These are phyloP conservation scores for Erethizon dorsatum DNA, from an alignment of 2,797 vertebrate genomes.

Conservation along the genomic window DNA sequence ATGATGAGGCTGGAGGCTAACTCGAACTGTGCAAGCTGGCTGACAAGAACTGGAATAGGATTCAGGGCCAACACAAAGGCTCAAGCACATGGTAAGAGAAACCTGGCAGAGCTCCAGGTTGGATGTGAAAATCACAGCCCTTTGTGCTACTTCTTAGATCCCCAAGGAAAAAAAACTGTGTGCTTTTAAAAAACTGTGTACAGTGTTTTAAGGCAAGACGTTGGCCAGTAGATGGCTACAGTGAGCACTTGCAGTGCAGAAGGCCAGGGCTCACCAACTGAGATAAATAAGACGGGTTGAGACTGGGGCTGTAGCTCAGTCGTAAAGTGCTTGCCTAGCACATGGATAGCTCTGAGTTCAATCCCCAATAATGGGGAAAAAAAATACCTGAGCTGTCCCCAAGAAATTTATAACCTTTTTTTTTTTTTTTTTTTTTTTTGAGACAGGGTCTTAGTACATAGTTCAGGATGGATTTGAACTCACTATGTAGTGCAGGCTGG, in stretches of 20 bases:
- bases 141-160: background rate
- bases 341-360: background rate
- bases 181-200: background rate
- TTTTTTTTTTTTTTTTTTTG: background rate
- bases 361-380: background rate
- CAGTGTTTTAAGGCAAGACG: constrained; percentile 25
- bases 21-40: background rate
- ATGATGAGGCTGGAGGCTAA: constrained; percentile 4
- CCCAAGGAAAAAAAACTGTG: background rate
- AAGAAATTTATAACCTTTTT: background rate
- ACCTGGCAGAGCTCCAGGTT: background rate
- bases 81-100: background rate
- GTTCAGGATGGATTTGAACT: background rate
- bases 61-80: background rate
- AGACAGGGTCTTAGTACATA: background rate
- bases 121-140: background rate
- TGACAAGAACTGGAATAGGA: constrained; percentile 19
- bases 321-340: background rate
- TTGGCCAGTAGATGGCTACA: background rate
- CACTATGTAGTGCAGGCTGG: background rate
- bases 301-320: background rate
- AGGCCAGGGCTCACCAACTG: background rate
- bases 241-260: background rate
- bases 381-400: background rate
- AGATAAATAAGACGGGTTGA: background rate